Conservation (phyloP, 2,797 vertebrate genomes). For the Hypotaenidia philippensis region DNA sequence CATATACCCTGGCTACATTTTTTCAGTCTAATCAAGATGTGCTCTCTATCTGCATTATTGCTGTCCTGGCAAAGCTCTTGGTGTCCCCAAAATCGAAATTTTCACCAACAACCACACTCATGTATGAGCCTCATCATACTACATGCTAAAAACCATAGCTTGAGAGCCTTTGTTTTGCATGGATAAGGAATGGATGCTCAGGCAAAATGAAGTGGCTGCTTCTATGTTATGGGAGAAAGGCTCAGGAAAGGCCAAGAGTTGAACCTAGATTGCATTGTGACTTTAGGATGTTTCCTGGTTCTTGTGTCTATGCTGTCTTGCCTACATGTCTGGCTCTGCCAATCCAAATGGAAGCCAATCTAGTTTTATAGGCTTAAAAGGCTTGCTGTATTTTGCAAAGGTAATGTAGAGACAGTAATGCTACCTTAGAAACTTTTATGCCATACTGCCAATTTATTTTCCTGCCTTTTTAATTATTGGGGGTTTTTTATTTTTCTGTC, state of each 20-base stretch:
- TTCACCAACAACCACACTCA: background rate
- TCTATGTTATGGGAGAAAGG: background rate
- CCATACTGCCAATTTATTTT: background rate
- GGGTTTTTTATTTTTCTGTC: background rate
- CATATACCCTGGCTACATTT: background rate
- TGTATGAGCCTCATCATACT: rapidly evolving
- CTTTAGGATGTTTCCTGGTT: background rate
- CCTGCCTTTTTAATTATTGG: background rate
- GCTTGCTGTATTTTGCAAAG: background rate
- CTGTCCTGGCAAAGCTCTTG: background rate
- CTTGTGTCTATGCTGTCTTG: background rate
- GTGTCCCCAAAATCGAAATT: background rate
- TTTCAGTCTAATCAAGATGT: background rate
- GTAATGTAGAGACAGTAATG: background rate
- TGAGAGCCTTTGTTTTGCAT: background rate
- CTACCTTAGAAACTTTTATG: background rate
- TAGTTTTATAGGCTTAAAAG: background rate
- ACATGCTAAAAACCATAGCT: background rate
- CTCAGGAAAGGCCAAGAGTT: background rate
- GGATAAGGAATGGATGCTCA: background rate
- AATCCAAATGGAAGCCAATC: background rate
- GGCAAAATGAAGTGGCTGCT: background rate
- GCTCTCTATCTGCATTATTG: background rate
- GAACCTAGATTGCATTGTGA: background rate
- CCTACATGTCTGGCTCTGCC: background rate